Evolutionary conservation across 2,797 vertebrate species (phyloP), one percentile per base, ranked within the genome.

Genomic region (Pygocentrus nattereri): DNA sequence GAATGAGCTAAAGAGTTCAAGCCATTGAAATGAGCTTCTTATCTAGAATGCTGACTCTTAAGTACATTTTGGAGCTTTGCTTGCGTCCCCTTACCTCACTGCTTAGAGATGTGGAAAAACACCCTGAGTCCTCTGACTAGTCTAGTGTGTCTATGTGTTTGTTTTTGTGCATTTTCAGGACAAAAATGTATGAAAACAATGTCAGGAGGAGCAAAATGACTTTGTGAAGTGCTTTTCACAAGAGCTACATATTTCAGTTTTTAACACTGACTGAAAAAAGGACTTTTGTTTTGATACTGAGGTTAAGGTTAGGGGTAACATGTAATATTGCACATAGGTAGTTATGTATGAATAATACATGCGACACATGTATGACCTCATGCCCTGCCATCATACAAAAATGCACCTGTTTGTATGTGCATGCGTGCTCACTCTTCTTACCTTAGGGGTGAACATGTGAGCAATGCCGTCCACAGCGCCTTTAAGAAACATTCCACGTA

Each of bases 371-470:
- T 12, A 12, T 44, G 41, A 44, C 8, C 41, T 44, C 41, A 5
- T 44, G 8, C 1, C 1, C 41, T 44, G 41, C 10, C 41, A 44
- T 11, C 10, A 44, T 44, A 44, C 10, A 44, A 44, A 38, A 44
- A 44, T 44, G 44, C 44, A 10, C 41, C 41, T 44, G 41, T 44
- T 44, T 44, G 41, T 11, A 44, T 12, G 41, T 44, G 10, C 7
- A 44, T 27, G 58, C 61, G n/a, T 19, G n/a, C 1, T 15, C 19
- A 69, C 19, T 61, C 23, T 19, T 54, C 92, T 94, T 90, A 98
- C 98, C 96, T 98, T 98, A 8, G 98, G 98, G 0, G 97, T 99
- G 92, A 99, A 97, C 98, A 99, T 99, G 92, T 99, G 97, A 82
- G 96, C 94, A 78, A 99, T 99, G 68, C 98, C 98, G 0, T 99